Evolutionary conservation across 23 tunicate species (phyloP), one percentile per base, ranked within the genome.

Genomic region (Pegea sp.): DNA sequence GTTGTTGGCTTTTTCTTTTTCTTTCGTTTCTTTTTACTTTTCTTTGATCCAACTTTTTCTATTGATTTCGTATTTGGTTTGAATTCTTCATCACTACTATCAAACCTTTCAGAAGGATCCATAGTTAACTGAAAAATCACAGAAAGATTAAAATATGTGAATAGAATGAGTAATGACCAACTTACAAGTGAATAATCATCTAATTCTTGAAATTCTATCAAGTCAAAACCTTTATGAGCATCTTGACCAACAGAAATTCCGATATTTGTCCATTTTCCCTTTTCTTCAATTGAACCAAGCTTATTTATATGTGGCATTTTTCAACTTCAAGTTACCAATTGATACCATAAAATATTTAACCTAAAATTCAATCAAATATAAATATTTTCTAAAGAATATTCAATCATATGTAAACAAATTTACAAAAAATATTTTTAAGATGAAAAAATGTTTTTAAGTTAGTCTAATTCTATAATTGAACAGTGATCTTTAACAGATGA

Each of bases 171-270:
- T n/a, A n/a, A n/a, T n/a, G n/a, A n/a, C n/a, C n/a, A 7, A 54
- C 22, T 44, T 54, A 73, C 81, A 64, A 62, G 19, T 11, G 54
- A 34, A 57, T 84, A 84, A 1, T 58, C 64, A 5, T 42, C 52
- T 25, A 84, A 52, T 44, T 73, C 84, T 57, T 84, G 84, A 68
- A 84, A 84, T 8, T 57, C 51, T 22, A 84, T 74, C 21, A 84
- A 57, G 30, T 74, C 86, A 23, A 62, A 44, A 29, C 22, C 32
- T 51, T 66, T 65, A 13, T 71, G 84, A 49, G 62, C 72, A 1
- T 44, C 57, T 32, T 44, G 76, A 30, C 69, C 89, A 43, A 74
- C 51, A 19, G 32, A 48, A 8, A 84, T 50, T 13, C 84, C 84
- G 44, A 84, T 58, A 4, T 52, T 24, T 34, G 68, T 62, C 95